phyloP scores from a whole-genome alignment of 2,888 invertebrate genomes.

The Trichopria drosophilae region DNA sequence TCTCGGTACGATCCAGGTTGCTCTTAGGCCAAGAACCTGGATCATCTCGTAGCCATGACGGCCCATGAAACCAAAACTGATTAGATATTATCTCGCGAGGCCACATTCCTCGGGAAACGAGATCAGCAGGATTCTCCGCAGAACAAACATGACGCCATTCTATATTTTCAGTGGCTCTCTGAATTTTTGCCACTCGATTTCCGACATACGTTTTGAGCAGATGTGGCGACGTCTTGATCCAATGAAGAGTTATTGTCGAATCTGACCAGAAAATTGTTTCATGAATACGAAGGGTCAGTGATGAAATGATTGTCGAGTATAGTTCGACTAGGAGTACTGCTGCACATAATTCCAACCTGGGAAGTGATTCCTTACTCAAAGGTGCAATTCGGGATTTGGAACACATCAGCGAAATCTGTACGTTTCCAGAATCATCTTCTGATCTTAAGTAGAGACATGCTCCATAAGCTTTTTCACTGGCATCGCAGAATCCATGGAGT shows the following conservation, averaged over 20 bases:
- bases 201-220: conserved; percentile 22
- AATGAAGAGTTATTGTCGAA: conserved; percentile 23
- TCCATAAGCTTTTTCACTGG: conserved; percentile 28
- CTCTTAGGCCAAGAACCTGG: background rate
- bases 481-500: conserved; percentile 37
- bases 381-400: conserved; percentile 27
- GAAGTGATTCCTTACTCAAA: conserved; percentile 13
- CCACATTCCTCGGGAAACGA: conserved; percentile 18
- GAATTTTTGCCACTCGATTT: conserved; percentile 25
- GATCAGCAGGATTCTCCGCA: conserved; percentile 22
- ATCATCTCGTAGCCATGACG: conserved; percentile 3
- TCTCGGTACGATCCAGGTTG: background rate
- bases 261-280: conserved; percentile 22
- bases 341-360: conserved; percentile 25
- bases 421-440: background rate
- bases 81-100: background rate
- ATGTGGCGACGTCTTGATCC: conserved; percentile 25
- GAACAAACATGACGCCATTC: conserved; percentile 19
- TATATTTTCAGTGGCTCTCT: conserved; percentile 4
- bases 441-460: conserved; percentile 28
- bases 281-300: conserved; percentile 2
- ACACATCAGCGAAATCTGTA: conserved; percentile 14
- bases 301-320: background rate
- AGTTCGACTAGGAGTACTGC: conserved; percentile 11
- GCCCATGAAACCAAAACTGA: conserved; percentile 4